These are phyloP conservation scores for Sphaerophoria rueppellii DNA, from an alignment of 2,888 invertebrate species.

Conservation along the genomic window DNA sequence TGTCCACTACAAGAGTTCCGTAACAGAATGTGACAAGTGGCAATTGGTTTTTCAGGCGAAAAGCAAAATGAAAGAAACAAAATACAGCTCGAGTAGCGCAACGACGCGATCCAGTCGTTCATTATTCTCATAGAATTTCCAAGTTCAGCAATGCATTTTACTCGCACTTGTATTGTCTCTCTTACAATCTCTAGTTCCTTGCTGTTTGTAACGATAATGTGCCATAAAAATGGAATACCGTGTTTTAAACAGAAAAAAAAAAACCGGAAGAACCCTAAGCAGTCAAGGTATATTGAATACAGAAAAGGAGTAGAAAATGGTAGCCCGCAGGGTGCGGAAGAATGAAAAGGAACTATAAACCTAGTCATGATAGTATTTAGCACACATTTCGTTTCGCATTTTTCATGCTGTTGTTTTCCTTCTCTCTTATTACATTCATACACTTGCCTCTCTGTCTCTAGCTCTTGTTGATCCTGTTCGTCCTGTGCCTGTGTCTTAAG, in stretches of 20 bases:
- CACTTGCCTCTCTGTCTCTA: neutral
- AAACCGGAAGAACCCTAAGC: neutral
- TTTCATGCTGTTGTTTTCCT: conserved; percentile 50
- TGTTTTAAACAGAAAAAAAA: conserved; percentile 32
- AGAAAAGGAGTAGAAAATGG: too few relatives aligned
- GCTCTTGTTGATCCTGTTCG: conserved; percentile 22
- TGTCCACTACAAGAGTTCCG: conserved; percentile 7
- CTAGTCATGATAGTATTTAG: conserved; percentile 67
- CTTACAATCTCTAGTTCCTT: neutral
- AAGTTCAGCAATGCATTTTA: conserved; percentile 51
- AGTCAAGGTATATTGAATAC: conserved; percentile 14
- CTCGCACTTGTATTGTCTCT: conserved; percentile 36
- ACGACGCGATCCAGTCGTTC: conserved; percentile 12
- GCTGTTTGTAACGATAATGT: conserved; percentile 37
- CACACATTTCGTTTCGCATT: conserved; percentile 68
- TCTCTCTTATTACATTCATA: neutral
- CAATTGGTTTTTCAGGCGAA: conserved; percentile 39
- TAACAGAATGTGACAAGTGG: conserved; percentile 69
- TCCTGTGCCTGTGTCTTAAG: conserved; percentile 48
- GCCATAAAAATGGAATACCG: conserved; percentile 58
- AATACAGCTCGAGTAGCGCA: neutral
- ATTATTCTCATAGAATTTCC: conserved; percentile 51
- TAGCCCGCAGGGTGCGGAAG: neutral
- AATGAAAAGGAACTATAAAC: conserved; percentile 18
- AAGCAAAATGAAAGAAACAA: neutral